phyloP scores from a whole-genome alignment of 1,140 invertebrate species.

The Papilio polytes region DNA sequence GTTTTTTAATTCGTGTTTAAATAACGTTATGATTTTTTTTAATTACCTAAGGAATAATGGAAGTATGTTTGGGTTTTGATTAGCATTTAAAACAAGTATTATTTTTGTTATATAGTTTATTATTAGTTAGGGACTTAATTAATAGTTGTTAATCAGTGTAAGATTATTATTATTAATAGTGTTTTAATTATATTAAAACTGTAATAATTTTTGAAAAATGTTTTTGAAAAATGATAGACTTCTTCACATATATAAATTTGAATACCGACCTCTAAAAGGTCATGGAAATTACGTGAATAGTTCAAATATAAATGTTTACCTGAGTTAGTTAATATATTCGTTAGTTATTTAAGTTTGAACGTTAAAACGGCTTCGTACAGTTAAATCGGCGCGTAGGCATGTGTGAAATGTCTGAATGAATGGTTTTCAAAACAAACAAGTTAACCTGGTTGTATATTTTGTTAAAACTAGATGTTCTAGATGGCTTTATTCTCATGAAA shows the following conservation, averaged over 20 bases:
- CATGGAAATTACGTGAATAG: neutral
- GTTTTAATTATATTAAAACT: neutral
- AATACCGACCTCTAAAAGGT: neutral
- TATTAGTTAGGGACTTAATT: too few species aligned
- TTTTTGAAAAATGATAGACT: too few species aligned
- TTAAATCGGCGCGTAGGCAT: too few species aligned
- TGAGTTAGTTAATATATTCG: neutral
- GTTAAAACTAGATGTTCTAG: too few species aligned
- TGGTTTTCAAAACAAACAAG: neutral
- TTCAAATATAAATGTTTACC: neutral
- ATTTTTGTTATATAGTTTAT: too few species aligned
- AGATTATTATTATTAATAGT: too few species aligned
- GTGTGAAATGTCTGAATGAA: neutral
- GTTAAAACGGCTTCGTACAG: neutral
- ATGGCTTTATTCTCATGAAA: too few species aligned
- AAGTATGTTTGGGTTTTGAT: neutral
- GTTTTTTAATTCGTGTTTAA: too few species aligned
- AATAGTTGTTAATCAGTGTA: neutral
- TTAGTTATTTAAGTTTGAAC: neutral
- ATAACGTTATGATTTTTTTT: neutral
- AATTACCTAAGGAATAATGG: neutral
- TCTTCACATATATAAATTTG: too few species aligned
- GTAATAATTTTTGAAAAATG: neutral
- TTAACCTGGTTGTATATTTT: too few species aligned
- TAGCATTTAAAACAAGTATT: neutral